Percentiles rank a stretch among this genome's conserved stretches.
Evolutionary conservation across 2,888 invertebrate species (phyloP).

Genomic region (Hirtodrosophila duncani): DNA sequence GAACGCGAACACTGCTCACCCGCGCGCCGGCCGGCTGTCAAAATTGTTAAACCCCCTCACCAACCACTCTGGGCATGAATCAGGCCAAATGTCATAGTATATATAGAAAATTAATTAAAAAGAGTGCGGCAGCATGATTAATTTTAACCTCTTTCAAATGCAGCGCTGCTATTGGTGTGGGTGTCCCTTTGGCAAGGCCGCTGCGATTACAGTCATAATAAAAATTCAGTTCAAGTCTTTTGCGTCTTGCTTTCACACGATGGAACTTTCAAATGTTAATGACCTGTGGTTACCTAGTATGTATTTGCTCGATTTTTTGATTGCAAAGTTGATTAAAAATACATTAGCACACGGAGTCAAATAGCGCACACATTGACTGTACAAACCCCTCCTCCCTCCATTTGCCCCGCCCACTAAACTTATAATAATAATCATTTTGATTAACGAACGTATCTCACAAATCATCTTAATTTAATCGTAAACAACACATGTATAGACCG

Average conservation of each 20-base stretch:
- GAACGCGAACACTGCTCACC: too few species aligned
- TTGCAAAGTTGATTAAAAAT: slow-evolving; percentile 27
- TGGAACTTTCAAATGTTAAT: slow-evolving; percentile 26
- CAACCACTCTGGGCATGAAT: too few species aligned
- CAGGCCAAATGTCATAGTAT: too few species aligned
- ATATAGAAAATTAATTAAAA: too few species aligned
- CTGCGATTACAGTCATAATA: too few species aligned
- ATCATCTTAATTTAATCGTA: slow-evolving; percentile 69
- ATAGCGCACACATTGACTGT: slow-evolving; percentile 42
- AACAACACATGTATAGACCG: slow-evolving; percentile 44
- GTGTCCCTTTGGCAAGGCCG: too few species aligned
- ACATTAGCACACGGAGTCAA: slow-evolving; percentile 18
- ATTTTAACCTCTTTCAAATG: too few species aligned
- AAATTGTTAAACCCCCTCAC: too few species aligned
- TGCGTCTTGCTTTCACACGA: background rate
- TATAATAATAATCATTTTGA: slow-evolving; percentile 70
- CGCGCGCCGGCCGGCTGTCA: too few species aligned
- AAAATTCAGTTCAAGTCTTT: slow-evolving; percentile 1
- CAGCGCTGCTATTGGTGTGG: too few species aligned
- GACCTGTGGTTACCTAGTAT: slow-evolving; percentile 26
- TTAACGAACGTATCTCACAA: slow-evolving; percentile 58
- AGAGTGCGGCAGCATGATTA: too few species aligned
- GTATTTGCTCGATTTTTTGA: slow-evolving; percentile 5
- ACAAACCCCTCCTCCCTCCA: slow-evolving; percentile 15
- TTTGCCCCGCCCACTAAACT: slow-evolving; percentile 48